Evolutionary conservation across 1,140 invertebrate species (phyloP), one percentile per base, ranked within the genome.

Genomic region (Panagrolaimus sp.): DNA sequence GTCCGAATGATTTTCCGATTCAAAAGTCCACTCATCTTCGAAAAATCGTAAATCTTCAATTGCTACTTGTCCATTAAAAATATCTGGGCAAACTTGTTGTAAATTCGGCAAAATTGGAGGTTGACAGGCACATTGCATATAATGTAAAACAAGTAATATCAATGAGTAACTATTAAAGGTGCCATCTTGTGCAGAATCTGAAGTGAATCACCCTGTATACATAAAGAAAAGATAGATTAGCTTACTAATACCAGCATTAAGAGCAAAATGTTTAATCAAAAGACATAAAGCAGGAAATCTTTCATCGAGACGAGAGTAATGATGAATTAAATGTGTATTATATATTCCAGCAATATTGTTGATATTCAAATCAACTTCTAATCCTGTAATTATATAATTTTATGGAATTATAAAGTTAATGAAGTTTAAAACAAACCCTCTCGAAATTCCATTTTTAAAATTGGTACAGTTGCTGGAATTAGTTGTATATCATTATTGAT

Each of bases 101-200:
- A 81, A 67, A 71, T 81, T 81, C 0, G 79, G 79, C 13, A 81
- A 62, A 14, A 81, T 70, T 8, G 78, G 72, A 1, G 78, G 78
- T 11, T 63, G 14, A 43, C 79, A 87, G 88, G 88, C 87, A 90
- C 90, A 90, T 85, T 98, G 95, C 71, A 98, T 87, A 85, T 91
- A 98, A 85, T 97, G 92, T 74, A 98, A 89, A 31, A 96, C 90
- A 92, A 98, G 95, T 44, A 98, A 86, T 11, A 90, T 90, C 66
- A 96, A 86, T 14, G 93, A 93, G 84, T 98, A 98, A 81, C 92
- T 96, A 67, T 81, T 81, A 27, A 98, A 90, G 63, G 93, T 96
- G 87, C 91, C 92, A 62, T 90, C 89, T 77, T 92, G 91, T 5
- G 95, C 93, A 86, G 96, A 91, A 82, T 96, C n/a, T n/a, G n/a